phyloP scores from a whole-genome alignment of 2,888 invertebrate species.

The Oscheius myriophilus region DNA sequence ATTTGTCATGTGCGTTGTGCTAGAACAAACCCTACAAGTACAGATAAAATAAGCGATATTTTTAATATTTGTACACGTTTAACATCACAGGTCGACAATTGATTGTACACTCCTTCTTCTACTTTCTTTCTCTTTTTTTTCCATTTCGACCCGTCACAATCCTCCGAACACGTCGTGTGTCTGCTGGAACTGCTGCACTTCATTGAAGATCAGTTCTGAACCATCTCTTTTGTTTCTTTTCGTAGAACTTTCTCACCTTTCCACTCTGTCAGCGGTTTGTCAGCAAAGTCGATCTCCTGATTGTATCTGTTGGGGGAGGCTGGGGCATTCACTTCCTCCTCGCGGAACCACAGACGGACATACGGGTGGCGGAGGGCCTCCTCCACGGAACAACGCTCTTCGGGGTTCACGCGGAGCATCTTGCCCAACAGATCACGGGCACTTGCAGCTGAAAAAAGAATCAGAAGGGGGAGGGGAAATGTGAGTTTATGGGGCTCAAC shows the following conservation, averaged over 20 bases:
- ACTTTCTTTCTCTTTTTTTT: not conserved
- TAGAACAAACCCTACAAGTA: no score
- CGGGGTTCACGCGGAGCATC: slow-evolving; percentile 98
- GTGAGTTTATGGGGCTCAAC: no score
- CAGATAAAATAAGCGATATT: no score
- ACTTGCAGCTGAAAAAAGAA: slow-evolving; percentile 80
- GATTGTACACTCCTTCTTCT: slow-evolving; percentile 13
- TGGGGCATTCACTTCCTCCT: slow-evolving; percentile 91
- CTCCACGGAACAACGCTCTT: slow-evolving; percentile 95
- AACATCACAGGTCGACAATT: slow-evolving; percentile 17
- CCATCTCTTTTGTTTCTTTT: slow-evolving; percentile 22
- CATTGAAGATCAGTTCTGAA: slow-evolving; percentile 91
- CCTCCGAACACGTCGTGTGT: slow-evolving; percentile 74
- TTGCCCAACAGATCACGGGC: slow-evolving; percentile 94
- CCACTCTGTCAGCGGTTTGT: slow-evolving; percentile 99
- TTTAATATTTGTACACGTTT: slow-evolving; percentile 19
- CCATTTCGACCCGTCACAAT: slow-evolving; percentile 4
- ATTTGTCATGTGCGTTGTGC: no score
- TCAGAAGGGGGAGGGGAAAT: no score
- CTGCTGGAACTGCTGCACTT: slow-evolving; percentile 93
- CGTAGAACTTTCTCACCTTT: slow-evolving; percentile 75
- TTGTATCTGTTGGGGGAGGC: slow-evolving; percentile 92
- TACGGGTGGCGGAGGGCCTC: slow-evolving; percentile 95
- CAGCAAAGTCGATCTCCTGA: slow-evolving; percentile 96
- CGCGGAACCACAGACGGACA: slow-evolving; percentile 94